phyloP scores from a whole-genome alignment of 2,888 invertebrate genomes.

The Diadegma fenestrale region DNA sequence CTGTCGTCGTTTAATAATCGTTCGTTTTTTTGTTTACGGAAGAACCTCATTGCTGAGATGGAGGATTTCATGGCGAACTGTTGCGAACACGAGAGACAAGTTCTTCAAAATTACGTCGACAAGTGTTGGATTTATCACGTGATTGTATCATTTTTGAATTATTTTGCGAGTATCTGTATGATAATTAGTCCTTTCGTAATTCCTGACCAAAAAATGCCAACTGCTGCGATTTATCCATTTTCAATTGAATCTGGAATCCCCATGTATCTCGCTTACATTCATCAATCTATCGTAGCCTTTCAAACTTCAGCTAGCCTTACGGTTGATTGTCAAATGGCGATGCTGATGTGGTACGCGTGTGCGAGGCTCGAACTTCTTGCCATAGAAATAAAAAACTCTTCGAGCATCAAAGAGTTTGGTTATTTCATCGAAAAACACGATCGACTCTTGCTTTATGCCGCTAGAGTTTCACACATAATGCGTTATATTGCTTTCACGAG shows the following conservation, averaged over 20 bases:
- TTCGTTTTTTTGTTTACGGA: background rate
- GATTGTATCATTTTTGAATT: conserved; percentile 50
- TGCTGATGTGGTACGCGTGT: conserved; percentile 72
- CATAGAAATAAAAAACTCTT: conserved; percentile 19
- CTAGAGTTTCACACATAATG: conserved; percentile 60
- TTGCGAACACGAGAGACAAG: background rate
- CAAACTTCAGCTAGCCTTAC: conserved; percentile 63
- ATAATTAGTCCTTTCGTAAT: conserved; percentile 67
- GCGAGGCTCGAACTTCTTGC: conserved; percentile 70
- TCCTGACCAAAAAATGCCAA: conserved; percentile 56
- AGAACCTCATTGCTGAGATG: conserved; percentile 16
- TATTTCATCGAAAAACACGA: conserved; percentile 51
- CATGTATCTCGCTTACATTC: conserved; percentile 50
- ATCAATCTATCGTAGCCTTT: conserved; percentile 54
- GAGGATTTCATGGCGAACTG: conserved; percentile 35
- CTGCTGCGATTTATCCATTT: conserved; percentile 65
- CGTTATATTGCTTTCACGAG: conserved; percentile 56
- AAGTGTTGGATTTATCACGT: conserved; percentile 58
- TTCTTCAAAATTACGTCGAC: conserved; percentile 32
- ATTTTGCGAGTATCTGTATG: conserved; percentile 61
- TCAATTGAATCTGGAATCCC: conserved; percentile 43
- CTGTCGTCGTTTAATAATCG: background rate
- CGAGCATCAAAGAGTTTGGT: conserved; percentile 15
- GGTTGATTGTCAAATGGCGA: conserved; percentile 70
- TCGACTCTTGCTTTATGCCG: conserved; percentile 51